These are phyloP conservation scores for Phoxinus phoxinus DNA, from an alignment of 2,113 vertebrate genomes.

Conservation along the genomic window DNA sequence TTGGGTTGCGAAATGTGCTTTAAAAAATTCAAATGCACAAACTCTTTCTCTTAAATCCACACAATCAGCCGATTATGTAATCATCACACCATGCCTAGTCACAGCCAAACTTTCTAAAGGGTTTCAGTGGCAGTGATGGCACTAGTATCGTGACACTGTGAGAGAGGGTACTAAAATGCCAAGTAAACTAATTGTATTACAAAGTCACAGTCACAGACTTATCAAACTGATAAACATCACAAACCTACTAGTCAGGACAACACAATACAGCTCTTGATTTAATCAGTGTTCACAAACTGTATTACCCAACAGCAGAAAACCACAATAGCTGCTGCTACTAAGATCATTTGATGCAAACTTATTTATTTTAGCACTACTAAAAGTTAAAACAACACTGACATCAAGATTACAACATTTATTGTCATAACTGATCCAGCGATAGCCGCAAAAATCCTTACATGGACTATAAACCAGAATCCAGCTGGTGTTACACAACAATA, in stretches of 20 bases:
- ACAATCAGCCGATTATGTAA: background rate
- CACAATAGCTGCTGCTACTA: background rate
- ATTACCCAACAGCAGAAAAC: background rate
- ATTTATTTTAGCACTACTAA: conserved; percentile 7
- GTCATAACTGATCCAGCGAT: conserved; percentile 3
- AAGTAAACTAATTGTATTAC: background rate
- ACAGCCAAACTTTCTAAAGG: too few relatives aligned
- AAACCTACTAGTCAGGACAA: background rate
- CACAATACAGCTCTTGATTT: background rate
- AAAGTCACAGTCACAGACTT: background rate
- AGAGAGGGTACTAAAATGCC: too few relatives aligned
- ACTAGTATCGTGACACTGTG: too few relatives aligned
- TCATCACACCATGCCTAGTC: background rate
- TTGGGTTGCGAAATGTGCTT: background rate
- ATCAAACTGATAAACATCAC: background rate
- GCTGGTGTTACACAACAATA: background rate
- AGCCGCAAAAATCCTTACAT: background rate
- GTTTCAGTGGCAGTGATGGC: too few relatives aligned
- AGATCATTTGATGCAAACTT: background rate
- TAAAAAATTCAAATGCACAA: background rate
- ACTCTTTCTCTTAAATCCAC: background rate
- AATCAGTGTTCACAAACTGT: background rate
- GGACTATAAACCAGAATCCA: background rate
- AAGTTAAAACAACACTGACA: conserved; percentile 16
- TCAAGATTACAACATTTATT: conserved; percentile 25